phyloP scores from a whole-genome alignment of 1,140 invertebrate species.

The Magallana gigas region DNA sequence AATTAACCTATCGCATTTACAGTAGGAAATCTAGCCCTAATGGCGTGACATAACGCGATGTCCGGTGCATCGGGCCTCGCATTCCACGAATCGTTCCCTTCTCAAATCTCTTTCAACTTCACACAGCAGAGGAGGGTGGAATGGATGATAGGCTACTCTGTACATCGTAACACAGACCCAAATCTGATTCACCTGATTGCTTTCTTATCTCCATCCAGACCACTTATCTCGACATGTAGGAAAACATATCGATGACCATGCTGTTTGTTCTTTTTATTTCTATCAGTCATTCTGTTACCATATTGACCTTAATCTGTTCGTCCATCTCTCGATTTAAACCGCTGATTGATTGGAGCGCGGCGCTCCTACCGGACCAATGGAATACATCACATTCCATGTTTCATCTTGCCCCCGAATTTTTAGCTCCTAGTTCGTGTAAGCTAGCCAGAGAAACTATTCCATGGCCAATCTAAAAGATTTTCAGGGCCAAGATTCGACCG shows the following conservation, averaged over 20 bases:
- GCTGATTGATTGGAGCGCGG: constrained; percentile 32
- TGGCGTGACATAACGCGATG: constrained; percentile 26
- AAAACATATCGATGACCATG: constrained; percentile 37
- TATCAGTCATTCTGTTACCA: constrained; percentile 34
- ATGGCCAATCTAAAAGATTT: no score
- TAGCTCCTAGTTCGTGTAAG: no score
- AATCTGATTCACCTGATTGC: constrained; percentile 17
- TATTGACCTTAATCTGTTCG: neutral
- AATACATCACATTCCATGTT: constrained; percentile 22
- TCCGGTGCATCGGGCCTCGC: neutral
- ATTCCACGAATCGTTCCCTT: constrained; percentile 2
- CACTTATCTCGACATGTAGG: constrained; percentile 32
- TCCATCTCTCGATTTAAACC: constrained; percentile 23
- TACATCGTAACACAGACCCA: constrained; percentile 26
- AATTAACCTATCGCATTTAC: constrained; percentile 31
- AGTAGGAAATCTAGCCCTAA: neutral
- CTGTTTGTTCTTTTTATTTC: constrained; percentile 34
- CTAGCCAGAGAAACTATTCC: no score
- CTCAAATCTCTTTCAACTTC: neutral
- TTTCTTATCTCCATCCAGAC: constrained; percentile 16
- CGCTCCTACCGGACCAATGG: constrained; percentile 16
- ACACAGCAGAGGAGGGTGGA: neutral
- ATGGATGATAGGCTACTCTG: neutral
- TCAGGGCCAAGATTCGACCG: no score
- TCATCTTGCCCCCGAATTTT: neutral